Conservation (phyloP, 2,888 invertebrate genomes). For the Ophion slaviceki region DNA sequence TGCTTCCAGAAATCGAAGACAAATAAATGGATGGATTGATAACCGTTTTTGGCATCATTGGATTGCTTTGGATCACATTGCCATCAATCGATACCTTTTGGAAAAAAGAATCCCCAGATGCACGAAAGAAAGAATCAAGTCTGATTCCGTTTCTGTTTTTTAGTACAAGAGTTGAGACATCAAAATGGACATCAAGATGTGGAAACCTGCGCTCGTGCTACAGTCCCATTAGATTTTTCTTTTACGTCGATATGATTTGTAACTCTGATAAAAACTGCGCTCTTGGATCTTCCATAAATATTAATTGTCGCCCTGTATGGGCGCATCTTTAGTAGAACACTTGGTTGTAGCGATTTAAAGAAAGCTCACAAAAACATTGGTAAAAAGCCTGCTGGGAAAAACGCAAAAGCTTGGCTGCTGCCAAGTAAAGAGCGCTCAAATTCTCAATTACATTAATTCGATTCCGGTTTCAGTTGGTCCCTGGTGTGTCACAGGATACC, state of each 20-base stretch:
- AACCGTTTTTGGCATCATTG: neutral
- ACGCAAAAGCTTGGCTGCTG: conserved; percentile 54
- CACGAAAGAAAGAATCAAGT: neutral
- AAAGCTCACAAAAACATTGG: conserved; percentile 5
- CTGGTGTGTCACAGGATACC: conserved; percentile 74
- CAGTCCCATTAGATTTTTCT: neutral
- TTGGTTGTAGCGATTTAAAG: conserved; percentile 21
- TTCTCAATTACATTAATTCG: conserved; percentile 81
- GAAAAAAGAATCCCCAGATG: neutral
- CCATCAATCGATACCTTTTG: neutral
- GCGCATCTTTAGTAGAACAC: neutral
- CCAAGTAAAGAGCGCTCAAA: conserved; percentile 77
- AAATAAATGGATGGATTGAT: neutral
- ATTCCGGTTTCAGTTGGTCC: conserved; percentile 73
- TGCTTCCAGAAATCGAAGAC: neutral
- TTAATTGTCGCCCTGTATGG: too few species aligned
- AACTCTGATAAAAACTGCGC: neutral
- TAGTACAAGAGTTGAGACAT: neutral
- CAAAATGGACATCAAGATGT: neutral
- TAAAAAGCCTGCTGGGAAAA: conserved; percentile 36
- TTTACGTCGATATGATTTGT: neutral
- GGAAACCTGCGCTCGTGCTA: neutral
- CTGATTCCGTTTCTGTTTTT: neutral
- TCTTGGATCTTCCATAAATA: neutral
- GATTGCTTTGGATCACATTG: neutral